Base-by-base conservation (phyloP, 2,888 invertebrate species). In the Scotopteryx bipunctaria region DNA sequence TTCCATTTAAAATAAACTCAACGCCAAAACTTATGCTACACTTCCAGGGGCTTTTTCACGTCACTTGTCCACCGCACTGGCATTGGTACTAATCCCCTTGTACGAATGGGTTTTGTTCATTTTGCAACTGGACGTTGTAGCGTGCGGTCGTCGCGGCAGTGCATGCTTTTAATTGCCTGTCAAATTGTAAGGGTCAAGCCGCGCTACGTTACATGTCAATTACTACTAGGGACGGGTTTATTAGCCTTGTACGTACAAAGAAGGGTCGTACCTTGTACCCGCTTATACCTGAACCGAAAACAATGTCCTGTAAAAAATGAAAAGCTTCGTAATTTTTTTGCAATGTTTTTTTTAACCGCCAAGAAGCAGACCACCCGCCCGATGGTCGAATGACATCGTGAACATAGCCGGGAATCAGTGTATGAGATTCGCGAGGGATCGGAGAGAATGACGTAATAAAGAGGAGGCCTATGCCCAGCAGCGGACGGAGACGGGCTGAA, bases 31-130 rank as follows among this genome's bases (percentile, higher is more conserved):
- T 27, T 2, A 0, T 27, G 27, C 27, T 27, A 11, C 4, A 11
- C 5, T 11, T 9, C 11, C 5, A 37, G 57, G 47, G 55, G 60
- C 56, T 60, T 60, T 60, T 60, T 63, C 60, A 59, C 53, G 60
- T 63, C 63, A 60, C 56, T 53, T 53, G 60, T 58, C 54, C 50
- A 45, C 42, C 47, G 36, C 58, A 50, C 50, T 51, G 58, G 55
- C 53, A 48, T 43, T 41, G 46, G 43, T 51, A 53, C 55, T 63
- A 60, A 63, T 60, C 60, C 58, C 31, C 42, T 46, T 52, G 57
- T 55, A 42, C 32, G 42, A 23, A 32, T 23, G n/a, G 51, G 49
- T 60, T 63, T 58, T 60, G 55, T 60, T 54, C 45, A 42, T 57
- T 63, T 60, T 52, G 41, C 35, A 49, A 11, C 11, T 9, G 11